Conservation (phyloP, 1,140 invertebrate genomes). For the Camponotus pennsylvanicus region DNA sequence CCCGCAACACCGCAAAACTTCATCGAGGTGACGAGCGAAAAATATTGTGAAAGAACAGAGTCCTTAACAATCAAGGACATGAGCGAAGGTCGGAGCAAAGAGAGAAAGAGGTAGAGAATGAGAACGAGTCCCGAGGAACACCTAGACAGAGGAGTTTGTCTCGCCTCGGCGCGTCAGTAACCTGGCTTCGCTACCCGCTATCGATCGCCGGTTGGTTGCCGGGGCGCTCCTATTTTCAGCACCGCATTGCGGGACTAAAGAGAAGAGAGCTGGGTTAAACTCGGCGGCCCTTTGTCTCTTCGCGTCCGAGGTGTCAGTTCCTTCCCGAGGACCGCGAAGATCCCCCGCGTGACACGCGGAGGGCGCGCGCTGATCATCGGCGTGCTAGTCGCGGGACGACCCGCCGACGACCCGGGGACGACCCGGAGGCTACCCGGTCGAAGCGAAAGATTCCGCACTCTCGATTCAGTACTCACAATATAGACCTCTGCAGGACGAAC, state of each 20-base stretch:
- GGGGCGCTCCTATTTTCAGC: conserved; percentile 77
- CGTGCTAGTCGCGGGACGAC: no score
- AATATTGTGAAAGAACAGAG: neutral
- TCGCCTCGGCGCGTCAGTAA: conserved; percentile 31
- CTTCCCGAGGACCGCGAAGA: neutral
- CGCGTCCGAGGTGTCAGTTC: no score
- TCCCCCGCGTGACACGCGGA: neutral
- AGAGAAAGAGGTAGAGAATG: neutral
- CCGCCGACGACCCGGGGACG: no score
- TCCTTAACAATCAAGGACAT: neutral
- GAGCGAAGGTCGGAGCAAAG: no score
- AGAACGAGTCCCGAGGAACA: neutral
- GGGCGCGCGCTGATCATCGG: no score
- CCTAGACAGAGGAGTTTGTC: no score
- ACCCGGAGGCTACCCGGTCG: no score
- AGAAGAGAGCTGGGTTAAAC: conserved; percentile 71
- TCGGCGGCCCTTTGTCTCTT: conserved; percentile 30
- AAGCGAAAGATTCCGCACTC: conserved; percentile 33
- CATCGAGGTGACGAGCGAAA: neutral
- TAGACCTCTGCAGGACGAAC: conserved; percentile 83
- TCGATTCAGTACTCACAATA: conserved; percentile 81
- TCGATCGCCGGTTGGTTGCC: conserved; percentile 71
- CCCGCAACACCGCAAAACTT: neutral
- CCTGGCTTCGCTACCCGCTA: conserved; percentile 63
- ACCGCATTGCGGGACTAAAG: conserved; percentile 76